A percentile compares a stretch with the other conserved stretches of the same genome.
phyloP scores from a whole-genome alignment of 2,113 vertebrate species.

The Tyrannus savana region DNA sequence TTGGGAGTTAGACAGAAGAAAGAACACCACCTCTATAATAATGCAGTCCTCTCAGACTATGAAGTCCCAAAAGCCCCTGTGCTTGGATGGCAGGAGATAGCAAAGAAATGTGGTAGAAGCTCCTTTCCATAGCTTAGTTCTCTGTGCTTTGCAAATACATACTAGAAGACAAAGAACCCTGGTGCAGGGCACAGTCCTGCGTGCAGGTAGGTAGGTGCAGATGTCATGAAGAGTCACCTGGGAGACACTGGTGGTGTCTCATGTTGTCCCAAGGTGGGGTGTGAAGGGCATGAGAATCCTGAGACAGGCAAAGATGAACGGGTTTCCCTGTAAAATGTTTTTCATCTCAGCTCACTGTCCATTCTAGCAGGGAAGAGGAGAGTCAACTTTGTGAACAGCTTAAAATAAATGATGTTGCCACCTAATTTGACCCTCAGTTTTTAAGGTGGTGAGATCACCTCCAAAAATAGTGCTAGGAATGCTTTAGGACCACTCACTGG shows the following conservation, averaged over 20 bases:
- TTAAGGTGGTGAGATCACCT: neutral
- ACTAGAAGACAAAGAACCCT: neutral
- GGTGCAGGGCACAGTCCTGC: neutral
- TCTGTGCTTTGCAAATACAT: neutral
- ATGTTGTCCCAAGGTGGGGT: neutral
- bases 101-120: neutral
- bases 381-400: neutral
- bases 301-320: neutral
- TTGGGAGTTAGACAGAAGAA: neutral
- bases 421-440: neutral
- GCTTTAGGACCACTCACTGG: neutral
- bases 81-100: neutral
- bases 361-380: neutral
- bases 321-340: neutral
- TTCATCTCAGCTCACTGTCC: neutral
- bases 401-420: neutral
- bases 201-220: neutral
- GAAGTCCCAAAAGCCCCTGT: neutral
- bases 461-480: neutral
- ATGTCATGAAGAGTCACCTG: neutral
- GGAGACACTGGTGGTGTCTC: neutral
- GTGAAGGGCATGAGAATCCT: neutral
- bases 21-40: neutral
- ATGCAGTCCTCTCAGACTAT: neutral
- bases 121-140: neutral